Evolutionary conservation across 2,888 invertebrate species (phyloP).

Genomic region (Macrophya alboannulata): DNA sequence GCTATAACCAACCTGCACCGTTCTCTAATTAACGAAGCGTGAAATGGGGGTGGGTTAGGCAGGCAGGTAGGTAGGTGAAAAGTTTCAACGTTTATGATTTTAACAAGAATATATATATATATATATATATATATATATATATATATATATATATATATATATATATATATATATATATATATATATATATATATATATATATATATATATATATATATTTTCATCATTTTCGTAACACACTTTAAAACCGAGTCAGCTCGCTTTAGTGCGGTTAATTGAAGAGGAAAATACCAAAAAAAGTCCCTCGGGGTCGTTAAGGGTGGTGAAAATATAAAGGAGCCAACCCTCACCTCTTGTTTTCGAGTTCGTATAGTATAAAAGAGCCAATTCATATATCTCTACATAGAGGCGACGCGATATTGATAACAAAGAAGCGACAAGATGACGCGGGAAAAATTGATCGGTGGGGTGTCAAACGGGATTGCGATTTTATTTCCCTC

Average conservation of each 20-base stretch:
- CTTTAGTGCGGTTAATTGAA: slow-evolving; percentile 17
- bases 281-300: background rate
- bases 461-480: background rate
- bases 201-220: background rate
- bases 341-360: too few species aligned
- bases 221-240: background rate
- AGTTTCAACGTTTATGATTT: slow-evolving; percentile 25
- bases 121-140: too few species aligned
- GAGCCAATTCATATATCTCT: background rate
- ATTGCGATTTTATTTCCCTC: background rate
- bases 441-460: background rate
- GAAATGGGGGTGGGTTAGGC: background rate
- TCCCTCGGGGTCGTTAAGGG: slow-evolving; percentile 1
- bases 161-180: too few species aligned
- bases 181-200: too few species aligned
- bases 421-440: background rate
- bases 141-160: too few species aligned
- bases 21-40: slow-evolving; percentile 35
- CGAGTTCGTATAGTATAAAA: background rate
- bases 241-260: background rate
- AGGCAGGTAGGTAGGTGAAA: background rate
- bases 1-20: background rate
- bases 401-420: background rate
- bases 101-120: background rate
- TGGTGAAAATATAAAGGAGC: background rate